Evolutionary conservation across 2,888 invertebrate genomes (phyloP).

Genomic region (Rhagophthalmus giganteus): DNA sequence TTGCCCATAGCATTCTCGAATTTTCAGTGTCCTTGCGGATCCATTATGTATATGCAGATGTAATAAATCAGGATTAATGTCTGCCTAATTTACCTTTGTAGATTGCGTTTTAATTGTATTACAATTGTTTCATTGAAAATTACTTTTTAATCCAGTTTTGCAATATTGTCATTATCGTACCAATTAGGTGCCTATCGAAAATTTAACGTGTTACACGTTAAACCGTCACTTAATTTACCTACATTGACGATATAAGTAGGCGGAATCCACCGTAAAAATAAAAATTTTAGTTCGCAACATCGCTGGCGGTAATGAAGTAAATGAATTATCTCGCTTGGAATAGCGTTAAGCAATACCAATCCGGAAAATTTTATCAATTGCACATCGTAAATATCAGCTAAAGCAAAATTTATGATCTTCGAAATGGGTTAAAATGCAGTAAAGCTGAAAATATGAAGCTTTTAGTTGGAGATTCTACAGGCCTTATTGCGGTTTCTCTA

Average conservation of each 20-base stretch:
- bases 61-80: slow-evolving; percentile 30
- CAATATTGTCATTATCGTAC: no score
- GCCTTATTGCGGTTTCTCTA: slow-evolving; percentile 10
- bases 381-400: slow-evolving; percentile 10
- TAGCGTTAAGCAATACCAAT: no score
- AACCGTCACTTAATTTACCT: not conserved
- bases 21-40: slow-evolving; percentile 28
- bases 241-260: not conserved
- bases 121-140: slow-evolving; percentile 18
- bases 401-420: slow-evolving; percentile 9
- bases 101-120: slow-evolving; percentile 25
- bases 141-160: slow-evolving; percentile 16
- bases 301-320: not conserved
- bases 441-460: slow-evolving; percentile 17
- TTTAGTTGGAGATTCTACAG: slow-evolving; percentile 13
- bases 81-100: slow-evolving; percentile 23
- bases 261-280: not conserved
- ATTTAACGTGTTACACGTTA: not conserved
- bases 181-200: not conserved
- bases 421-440: slow-evolving; percentile 14
- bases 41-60: slow-evolving; percentile 29
- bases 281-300: not conserved
- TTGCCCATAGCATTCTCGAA: slow-evolving; percentile 25
- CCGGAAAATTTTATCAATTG: slow-evolving; percentile 14
- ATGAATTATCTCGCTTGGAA: no score